These are phyloP conservation scores for Sebastes minor DNA, from an alignment of 2,797 vertebrate genomes.

Conservation along the genomic window DNA sequence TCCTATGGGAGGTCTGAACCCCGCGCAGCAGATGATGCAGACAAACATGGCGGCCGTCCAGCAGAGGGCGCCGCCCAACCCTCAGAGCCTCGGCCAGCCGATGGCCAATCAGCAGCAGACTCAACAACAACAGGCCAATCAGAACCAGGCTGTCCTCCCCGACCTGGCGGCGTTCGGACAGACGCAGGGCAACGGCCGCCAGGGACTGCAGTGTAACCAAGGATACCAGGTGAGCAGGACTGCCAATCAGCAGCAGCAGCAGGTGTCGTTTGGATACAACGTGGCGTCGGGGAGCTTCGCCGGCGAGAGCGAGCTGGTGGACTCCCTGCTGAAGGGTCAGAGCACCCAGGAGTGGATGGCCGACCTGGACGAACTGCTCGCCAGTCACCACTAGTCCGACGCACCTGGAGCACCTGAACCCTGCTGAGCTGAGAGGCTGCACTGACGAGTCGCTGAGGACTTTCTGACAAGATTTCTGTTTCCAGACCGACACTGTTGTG, in stretches of 20 bases:
- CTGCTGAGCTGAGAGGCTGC: constrained; percentile 2
- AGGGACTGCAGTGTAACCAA: constrained; percentile 90
- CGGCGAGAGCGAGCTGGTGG: constrained; percentile 92
- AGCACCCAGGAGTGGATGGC: constrained; percentile 98
- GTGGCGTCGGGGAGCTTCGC: constrained; percentile 86
- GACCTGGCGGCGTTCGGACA: constrained; percentile 89
- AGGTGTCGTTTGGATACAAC: constrained; percentile 90
- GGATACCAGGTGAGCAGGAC: constrained; percentile 91
- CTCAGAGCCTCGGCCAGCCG: constrained; percentile 57
- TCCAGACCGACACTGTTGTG: background rate
- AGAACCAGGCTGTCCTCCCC: constrained; percentile 84
- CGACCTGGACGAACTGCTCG: constrained; percentile 94
- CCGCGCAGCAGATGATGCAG: constrained; percentile 88
- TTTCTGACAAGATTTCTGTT: background rate
- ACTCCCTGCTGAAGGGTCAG: constrained; percentile 95
- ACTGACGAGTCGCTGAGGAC: background rate
- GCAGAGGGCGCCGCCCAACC: constrained; percentile 85
- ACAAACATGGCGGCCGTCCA: constrained; percentile 78
- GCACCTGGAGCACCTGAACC: background rate
- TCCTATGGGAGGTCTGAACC: constrained; percentile 85
- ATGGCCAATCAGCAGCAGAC: constrained; percentile 79
- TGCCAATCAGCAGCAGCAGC: constrained; percentile 81
- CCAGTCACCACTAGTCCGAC: constrained; percentile 85
- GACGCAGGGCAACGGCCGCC: constrained; percentile 81
- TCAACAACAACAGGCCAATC: constrained; percentile 84